Evolutionary conservation across 2,797 vertebrate species (phyloP), one percentile per base, ranked within the genome.

Genomic region (Allobates femoralis): DNA sequence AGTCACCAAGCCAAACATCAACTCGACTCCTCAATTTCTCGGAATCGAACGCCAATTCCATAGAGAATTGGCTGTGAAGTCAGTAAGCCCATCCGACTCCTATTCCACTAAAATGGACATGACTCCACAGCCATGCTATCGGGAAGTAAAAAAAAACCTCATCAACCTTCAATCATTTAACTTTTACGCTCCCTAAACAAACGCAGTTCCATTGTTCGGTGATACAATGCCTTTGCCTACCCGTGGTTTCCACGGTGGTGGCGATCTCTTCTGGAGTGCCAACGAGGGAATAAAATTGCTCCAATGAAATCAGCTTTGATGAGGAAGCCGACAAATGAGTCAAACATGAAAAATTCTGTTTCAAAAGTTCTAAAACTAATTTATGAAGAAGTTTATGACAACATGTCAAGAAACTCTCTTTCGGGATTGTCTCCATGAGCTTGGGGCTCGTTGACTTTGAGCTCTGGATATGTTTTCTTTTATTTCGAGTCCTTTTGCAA

Each of bases 401-500:
- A 58, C 10, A n/a, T 58, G 19, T 46, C 6, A 46, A 60, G 23
- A n/a, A 64, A 64, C 16, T 64, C 28, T 67, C 5, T 19, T 64
- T 64, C 26, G 28, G 26, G 3, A 15, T 28, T 23, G 8, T 69
- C 32, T 34, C 30, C 11, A 69, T 19, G 18, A 37, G 66, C 66
- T 37, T 19, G 16, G 28, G 0, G 0, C 28, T 66, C 28, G 12
- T 8, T 67, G 30, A 19, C 3, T 1, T 12, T 60, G 11, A 16
- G 8, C 69, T 46, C 10, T 46, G 21, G 46, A 12, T 76, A 28
- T 32, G 26, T 81, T 51, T 66, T 28, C 51, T 2, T 46, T 37
- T 32, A 19, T 15, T 28, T 67, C 18, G 28, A 26, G 28, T 14
- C 0, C 41, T 85, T 90, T 56, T 74, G 46, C 77, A 88, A 18